Base-by-base conservation (phyloP, 2,797 vertebrate species). In the Notolabrus celidotus region DNA sequence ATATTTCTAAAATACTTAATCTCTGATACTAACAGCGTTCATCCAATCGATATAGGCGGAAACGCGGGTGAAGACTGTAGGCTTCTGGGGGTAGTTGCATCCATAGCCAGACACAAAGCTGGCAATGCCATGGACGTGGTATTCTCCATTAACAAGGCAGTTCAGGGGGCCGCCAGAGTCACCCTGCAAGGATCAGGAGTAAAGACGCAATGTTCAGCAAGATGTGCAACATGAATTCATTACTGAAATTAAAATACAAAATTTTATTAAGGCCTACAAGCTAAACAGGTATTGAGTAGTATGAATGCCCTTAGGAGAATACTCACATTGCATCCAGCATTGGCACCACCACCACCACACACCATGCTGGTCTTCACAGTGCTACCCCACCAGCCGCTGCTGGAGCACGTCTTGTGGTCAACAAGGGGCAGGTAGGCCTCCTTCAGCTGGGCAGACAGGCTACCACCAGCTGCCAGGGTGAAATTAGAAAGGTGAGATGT, bases 81-180 rank as follows among this genome's bases (percentile, higher is more conserved):
- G 96, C 67, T 95, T 97, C 85, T 3, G 72, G 50, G 17, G 3
- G 7, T 79, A 16, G 8, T 97, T 91, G 71, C 96, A 96, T 63
- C 95, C 96, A 6, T 0, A 1, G 2, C 71, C 15, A 43, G 95
- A 96, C 47, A 95, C 94, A 34, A 97, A 98, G 87, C 96, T 97
- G 87, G 95, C 87, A 74, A 96, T 87, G 0, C 96, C 95, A 0
- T 95, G 93, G 62, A 97, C 92, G 9, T 89, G 56, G 67, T 95
- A 96, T 61, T 50, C 56, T 11, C 93, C 93, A 0, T 84, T 77
- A 46, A 95, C 91, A 10, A 69, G 9, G 62, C 96, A 97, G 89
- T 95, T 85, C 53, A 97, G 92, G 25, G 96, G 96, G 0, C 96
- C 95, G 0, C 96, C 96, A 10, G 95, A 97, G 75, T 97, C 96